A percentile compares a stretch with the other conserved stretches of the same genome.
Evolutionary conservation across 2,888 invertebrate species (phyloP).

Genomic region (Bruchidius siliquastri): DNA sequence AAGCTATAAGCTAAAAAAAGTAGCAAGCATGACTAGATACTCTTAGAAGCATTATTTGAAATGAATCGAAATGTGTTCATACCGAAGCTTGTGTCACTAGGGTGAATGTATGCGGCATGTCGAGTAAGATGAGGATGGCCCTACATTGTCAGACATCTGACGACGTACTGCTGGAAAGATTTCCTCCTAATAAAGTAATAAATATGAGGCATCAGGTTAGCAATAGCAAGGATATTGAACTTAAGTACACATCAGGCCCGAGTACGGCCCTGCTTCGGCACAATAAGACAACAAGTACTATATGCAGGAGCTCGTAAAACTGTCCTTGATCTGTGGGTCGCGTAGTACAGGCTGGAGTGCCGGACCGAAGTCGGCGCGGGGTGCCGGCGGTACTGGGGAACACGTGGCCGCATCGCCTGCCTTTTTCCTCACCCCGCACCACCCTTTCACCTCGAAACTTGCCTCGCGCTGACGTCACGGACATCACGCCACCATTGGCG

Average conservation of each 20-base stretch:
- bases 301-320: constrained; percentile 49
- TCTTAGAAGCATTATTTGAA: too few relatives aligned
- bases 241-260: not conserved
- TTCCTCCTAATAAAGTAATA: too few relatives aligned
- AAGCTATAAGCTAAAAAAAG: too few relatives aligned
- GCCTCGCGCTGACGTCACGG: constrained; percentile 41
- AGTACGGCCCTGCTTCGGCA: constrained; percentile 10
- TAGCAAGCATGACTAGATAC: too few relatives aligned
- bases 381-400: constrained; percentile 33
- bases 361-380: constrained; percentile 6
- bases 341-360: constrained; percentile 42
- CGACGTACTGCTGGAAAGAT: too few relatives aligned
- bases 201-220: too few relatives aligned
- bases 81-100: too few relatives aligned
- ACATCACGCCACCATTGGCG: constrained; percentile 39
- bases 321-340: constrained; percentile 51
- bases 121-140: too few relatives aligned
- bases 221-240: not conserved
- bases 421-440: constrained; percentile 23
- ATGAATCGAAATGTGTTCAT: too few relatives aligned
- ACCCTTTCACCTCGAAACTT: constrained; percentile 23
- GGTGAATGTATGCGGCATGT: too few relatives aligned
- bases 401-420: constrained; percentile 39
- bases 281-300: constrained; percentile 45
- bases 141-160: too few relatives aligned